These are phyloP conservation scores for Mayetiola destructor DNA, from an alignment of 2,888 invertebrate species.

Conservation along the genomic window DNA sequence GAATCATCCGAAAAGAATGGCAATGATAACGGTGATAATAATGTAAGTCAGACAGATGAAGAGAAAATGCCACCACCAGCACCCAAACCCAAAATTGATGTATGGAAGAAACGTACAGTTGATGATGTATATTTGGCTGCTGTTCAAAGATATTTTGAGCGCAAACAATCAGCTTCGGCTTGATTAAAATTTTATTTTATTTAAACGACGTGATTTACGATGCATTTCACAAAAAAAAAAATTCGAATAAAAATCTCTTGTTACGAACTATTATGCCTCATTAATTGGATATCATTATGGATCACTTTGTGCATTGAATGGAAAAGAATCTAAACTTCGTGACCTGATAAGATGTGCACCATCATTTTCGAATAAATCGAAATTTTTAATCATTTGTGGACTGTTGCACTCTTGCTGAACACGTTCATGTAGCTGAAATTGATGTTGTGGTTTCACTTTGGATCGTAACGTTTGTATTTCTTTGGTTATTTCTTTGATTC, in stretches of 20 bases:
- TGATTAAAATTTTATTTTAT: not conserved
- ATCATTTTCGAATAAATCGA: too few species aligned
- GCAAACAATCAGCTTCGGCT: conserved; percentile 38
- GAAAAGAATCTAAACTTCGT: too few species aligned
- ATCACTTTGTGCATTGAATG: too few species aligned
- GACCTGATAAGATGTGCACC: too few species aligned
- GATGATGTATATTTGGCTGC: conserved; percentile 63
- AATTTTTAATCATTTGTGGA: not conserved
- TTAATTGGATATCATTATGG: too few species aligned
- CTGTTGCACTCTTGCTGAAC: not conserved
- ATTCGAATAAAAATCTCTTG: not conserved
- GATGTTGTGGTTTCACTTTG: conserved; percentile 26
- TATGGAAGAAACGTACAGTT: conserved; percentile 75
- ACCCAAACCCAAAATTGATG: conserved; percentile 43
- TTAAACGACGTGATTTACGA: not conserved
- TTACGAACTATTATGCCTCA: too few species aligned
- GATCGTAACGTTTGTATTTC: conserved; percentile 30
- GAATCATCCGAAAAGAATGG: not conserved
- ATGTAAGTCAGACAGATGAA: conserved; percentile 20
- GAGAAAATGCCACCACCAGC: conserved; percentile 18
- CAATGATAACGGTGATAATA: conserved; percentile 24
- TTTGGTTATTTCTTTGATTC: conserved; percentile 36
- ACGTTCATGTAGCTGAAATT: not conserved
- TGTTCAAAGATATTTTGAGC: conserved; percentile 55
- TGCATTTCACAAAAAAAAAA: not conserved